Evolutionary conservation across 2,888 invertebrate genomes (phyloP).

Genomic region (Hofmannophila pseudospretella): DNA sequence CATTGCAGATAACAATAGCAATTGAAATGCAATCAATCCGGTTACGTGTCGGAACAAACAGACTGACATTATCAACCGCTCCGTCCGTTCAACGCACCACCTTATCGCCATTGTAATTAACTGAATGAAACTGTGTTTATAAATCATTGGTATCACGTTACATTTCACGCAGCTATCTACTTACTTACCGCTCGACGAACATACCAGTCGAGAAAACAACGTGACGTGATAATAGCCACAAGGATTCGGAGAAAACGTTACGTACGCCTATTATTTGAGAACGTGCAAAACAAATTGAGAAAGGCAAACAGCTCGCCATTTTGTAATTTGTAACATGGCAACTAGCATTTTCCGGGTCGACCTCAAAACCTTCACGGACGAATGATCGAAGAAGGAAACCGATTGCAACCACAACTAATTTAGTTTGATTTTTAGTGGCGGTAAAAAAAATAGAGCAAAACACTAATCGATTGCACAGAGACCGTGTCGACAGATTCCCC

Average conservation of each 20-base stretch:
- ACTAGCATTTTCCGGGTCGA: slow-evolving; percentile 25
- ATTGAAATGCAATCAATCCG: slow-evolving; percentile 31
- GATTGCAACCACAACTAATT: slow-evolving; percentile 30
- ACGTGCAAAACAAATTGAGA: neutral
- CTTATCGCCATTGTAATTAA: slow-evolving; percentile 39
- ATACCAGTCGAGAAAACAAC: neutral
- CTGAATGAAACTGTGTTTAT: slow-evolving; percentile 38
- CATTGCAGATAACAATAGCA: slow-evolving; percentile 34
- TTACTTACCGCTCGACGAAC: neutral
- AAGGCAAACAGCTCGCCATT: slow-evolving; percentile 1
- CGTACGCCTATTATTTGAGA: neutral
- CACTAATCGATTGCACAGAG: slow-evolving; percentile 30
- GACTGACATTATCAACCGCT: slow-evolving; percentile 27
- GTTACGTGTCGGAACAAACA: slow-evolving; percentile 31
- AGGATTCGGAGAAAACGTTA: neutral
- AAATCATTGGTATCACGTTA: slow-evolving; percentile 34
- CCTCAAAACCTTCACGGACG: slow-evolving; percentile 35
- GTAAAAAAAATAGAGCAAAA: slow-evolving; percentile 28
- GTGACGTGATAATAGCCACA: neutral
- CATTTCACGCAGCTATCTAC: slow-evolving; percentile 9
- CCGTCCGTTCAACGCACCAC: slow-evolving; percentile 35
- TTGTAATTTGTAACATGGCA: neutral
- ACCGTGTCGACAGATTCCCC: slow-evolving; percentile 27
- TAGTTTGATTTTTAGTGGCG: slow-evolving; percentile 19
- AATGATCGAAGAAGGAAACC: slow-evolving; percentile 32